phyloP scores from a whole-genome alignment of 2,113 vertebrate genomes.

The Phalacrocorax carbo region DNA sequence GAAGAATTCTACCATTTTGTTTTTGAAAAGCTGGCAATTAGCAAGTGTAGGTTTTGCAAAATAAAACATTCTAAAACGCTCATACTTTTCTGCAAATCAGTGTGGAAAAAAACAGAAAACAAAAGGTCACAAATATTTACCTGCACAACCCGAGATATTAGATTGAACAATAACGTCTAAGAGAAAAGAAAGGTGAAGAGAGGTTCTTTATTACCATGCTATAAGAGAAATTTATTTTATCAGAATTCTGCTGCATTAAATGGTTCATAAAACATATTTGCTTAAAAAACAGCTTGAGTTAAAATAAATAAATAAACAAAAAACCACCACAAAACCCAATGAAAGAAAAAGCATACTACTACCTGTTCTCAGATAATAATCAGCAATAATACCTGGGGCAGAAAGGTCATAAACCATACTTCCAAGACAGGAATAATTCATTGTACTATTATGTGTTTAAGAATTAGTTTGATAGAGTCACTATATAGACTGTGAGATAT shows the following conservation, averaged over 20 bases:
- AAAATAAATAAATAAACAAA: not conserved
- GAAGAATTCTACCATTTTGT: constrained; percentile 68
- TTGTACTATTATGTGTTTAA: constrained; percentile 65
- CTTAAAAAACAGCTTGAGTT: constrained; percentile 5
- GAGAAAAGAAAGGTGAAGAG: not conserved
- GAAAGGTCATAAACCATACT: constrained; percentile 67
- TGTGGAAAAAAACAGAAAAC: not conserved
- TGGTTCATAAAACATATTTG: constrained; percentile 11
- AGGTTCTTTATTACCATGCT: not conserved
- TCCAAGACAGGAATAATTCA: constrained; percentile 69
- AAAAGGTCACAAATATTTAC: constrained; percentile 4
- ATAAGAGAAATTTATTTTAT: not conserved
- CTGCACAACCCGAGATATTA: not conserved
- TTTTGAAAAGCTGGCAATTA: constrained; percentile 34
- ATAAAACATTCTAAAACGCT: not conserved
- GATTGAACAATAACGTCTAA: constrained; percentile 15
- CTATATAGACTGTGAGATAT: constrained; percentile 56
- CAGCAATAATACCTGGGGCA: constrained; percentile 72
- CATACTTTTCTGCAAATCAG: not conserved
- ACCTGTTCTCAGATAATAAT: constrained; percentile 68
- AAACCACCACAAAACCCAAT: not conserved
- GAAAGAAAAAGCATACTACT: constrained; percentile 43
- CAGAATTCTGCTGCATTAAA: not conserved
- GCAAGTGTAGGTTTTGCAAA: not conserved
- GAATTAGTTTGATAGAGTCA: constrained; percentile 72